phyloP scores from a whole-genome alignment of 2,113 vertebrate genomes.

The Heterotilapia buettikoferi region DNA sequence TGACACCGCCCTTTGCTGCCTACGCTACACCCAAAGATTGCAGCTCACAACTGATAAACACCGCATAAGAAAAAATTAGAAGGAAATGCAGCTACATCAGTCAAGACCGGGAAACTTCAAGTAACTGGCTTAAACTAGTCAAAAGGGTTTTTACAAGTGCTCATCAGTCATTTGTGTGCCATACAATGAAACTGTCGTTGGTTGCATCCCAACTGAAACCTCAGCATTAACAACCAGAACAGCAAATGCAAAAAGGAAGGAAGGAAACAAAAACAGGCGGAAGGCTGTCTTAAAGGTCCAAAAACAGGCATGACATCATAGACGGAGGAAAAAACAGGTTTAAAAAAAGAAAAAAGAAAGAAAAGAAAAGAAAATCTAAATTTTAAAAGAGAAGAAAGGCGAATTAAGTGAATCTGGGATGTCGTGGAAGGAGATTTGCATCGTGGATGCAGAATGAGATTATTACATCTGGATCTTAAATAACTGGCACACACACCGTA shows the following conservation, averaged over 20 bases:
- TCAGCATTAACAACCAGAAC: background rate
- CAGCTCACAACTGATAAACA: background rate
- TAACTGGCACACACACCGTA: background rate
- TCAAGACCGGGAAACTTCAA: background rate
- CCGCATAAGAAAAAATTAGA: background rate
- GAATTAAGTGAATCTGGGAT: background rate
- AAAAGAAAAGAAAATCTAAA: background rate
- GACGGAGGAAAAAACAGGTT: background rate
- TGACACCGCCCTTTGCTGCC: background rate
- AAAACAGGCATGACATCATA: background rate
- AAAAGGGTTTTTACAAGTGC: background rate
- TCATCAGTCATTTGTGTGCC: background rate
- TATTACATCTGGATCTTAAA: background rate
- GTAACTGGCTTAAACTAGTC: background rate
- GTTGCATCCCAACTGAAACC: background rate
- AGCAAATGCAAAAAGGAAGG: background rate
- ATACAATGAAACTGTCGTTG: background rate
- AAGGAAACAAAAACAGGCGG: background rate
- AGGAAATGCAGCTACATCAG: background rate
- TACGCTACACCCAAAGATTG: background rate
- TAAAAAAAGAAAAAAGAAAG: background rate
- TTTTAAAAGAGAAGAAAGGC: background rate
- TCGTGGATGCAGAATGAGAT: background rate
- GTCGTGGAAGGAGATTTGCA: background rate
- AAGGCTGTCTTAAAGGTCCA: too few relatives aligned